These are phyloP conservation scores for Emberiza fucata DNA, from an alignment of 2,113 vertebrate genomes.

Conservation along the genomic window DNA sequence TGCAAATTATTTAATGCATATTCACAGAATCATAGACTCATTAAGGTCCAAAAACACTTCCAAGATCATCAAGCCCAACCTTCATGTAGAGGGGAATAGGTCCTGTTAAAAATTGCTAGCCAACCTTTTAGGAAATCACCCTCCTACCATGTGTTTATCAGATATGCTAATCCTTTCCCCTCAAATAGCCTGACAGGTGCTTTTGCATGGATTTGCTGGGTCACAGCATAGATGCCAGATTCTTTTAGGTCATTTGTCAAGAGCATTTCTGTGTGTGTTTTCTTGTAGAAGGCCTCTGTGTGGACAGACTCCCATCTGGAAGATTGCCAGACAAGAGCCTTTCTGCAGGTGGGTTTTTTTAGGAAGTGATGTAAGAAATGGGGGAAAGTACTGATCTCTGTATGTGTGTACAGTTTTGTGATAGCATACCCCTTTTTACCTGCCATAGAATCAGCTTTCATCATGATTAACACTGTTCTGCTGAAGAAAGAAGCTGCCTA, in stretches of 20 bases:
- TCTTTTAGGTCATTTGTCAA: background rate
- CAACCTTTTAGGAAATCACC: background rate
- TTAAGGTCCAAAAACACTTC: background rate
- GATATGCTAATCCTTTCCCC: background rate
- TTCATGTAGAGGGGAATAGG: rapidly evolving
- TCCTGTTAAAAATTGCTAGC: background rate
- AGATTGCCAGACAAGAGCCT: background rate
- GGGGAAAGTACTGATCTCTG: background rate
- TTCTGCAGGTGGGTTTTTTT: background rate
- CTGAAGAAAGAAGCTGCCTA: background rate
- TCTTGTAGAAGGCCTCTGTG: background rate
- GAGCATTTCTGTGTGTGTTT: background rate
- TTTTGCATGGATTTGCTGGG: background rate
- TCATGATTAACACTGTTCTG: background rate
- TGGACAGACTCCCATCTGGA: background rate
- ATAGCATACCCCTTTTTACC: background rate
- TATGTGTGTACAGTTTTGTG: background rate
- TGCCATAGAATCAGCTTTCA: background rate
- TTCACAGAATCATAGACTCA: background rate
- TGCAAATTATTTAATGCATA: background rate
- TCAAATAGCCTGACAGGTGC: background rate
- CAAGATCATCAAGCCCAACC: background rate
- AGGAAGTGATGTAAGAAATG: background rate
- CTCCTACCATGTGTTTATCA: background rate
- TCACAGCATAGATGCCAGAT: background rate